Evolutionary conservation across 2,113 vertebrate species (phyloP).

Genomic region (Cyphomyrus plagiostoma): DNA sequence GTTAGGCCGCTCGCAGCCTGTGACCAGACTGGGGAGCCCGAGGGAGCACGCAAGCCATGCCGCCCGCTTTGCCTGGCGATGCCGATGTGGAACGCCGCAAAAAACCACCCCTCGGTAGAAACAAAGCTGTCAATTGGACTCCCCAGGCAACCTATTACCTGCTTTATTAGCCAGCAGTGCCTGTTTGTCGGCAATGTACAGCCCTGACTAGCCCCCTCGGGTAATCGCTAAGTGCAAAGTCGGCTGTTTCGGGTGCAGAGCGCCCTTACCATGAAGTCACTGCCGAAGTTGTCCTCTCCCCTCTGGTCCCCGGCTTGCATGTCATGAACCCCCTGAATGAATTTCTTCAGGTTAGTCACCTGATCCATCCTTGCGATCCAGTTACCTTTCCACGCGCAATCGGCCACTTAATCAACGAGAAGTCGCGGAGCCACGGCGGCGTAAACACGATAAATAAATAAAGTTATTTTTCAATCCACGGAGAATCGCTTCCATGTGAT

Average conservation of each 20-base stretch:
- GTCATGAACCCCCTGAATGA: constrained; percentile 82
- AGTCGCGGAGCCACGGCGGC: not conserved
- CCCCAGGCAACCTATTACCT: not conserved
- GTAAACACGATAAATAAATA: constrained; percentile 15
- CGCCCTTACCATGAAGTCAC: constrained; percentile 88
- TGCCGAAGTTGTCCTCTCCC: constrained; percentile 92
- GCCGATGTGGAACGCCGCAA: not conserved
- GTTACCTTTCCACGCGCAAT: constrained; percentile 17
- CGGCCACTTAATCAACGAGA: not conserved
- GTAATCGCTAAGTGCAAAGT: not conserved
- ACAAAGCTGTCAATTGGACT: not conserved
- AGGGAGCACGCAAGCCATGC: not conserved
- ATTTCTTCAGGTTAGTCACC: constrained; percentile 83
- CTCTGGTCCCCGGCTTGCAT: constrained; percentile 83
- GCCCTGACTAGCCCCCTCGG: not conserved
- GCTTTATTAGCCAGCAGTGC: not conserved
- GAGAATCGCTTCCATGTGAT: constrained; percentile 19
- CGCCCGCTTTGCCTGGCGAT: not conserved
- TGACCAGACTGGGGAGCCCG: not conserved
- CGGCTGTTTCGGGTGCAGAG: not conserved
- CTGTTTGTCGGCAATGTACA: not conserved
- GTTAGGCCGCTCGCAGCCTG: constrained; percentile 8
- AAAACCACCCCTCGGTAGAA: not conserved
- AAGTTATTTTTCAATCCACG: constrained; percentile 17
- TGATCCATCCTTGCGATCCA: constrained; percentile 76